phyloP scores from a whole-genome alignment of 2,113 vertebrate species.

The Thunnus thynnus region DNA sequence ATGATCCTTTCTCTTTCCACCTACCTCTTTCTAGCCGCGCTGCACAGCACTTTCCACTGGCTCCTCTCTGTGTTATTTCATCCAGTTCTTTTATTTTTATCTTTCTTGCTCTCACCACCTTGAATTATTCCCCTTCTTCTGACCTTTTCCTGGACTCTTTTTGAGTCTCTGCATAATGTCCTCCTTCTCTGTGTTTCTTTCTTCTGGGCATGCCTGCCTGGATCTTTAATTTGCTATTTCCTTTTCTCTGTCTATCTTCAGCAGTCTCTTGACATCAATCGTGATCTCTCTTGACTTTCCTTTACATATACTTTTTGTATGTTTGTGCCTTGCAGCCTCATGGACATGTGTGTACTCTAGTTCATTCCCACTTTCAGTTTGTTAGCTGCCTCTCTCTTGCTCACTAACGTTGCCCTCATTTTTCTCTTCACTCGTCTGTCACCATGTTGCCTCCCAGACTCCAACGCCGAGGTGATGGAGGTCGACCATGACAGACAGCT shows the following conservation, averaged over 20 bases:
- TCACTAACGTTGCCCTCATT: background rate
- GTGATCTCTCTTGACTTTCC: background rate
- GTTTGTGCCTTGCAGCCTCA: background rate
- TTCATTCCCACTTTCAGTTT: background rate
- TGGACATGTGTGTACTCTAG: background rate
- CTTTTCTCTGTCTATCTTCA: background rate
- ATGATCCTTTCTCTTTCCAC: background rate
- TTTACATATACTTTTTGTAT: background rate
- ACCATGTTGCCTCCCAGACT: slow-evolving; percentile 80
- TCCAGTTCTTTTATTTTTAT: slow-evolving; percentile 33
- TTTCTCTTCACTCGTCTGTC: background rate
- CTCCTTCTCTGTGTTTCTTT: background rate
- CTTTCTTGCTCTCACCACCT: slow-evolving; percentile 9
- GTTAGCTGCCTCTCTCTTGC: background rate
- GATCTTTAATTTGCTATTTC: background rate
- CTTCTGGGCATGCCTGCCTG: background rate
- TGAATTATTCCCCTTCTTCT: slow-evolving; percentile 10
- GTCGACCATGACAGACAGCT: slow-evolving; percentile 96
- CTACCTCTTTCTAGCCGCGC: background rate
- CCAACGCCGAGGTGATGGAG: slow-evolving; percentile 96
- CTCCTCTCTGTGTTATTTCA: slow-evolving; percentile 9
- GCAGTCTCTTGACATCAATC: background rate
- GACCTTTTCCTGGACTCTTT: slow-evolving; percentile 14
- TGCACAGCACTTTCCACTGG: background rate
- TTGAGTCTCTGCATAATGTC: slow-evolving; percentile 1